Base-by-base conservation (phyloP, 2,888 invertebrate species). In the Rhimphoctona megacephalus region DNA sequence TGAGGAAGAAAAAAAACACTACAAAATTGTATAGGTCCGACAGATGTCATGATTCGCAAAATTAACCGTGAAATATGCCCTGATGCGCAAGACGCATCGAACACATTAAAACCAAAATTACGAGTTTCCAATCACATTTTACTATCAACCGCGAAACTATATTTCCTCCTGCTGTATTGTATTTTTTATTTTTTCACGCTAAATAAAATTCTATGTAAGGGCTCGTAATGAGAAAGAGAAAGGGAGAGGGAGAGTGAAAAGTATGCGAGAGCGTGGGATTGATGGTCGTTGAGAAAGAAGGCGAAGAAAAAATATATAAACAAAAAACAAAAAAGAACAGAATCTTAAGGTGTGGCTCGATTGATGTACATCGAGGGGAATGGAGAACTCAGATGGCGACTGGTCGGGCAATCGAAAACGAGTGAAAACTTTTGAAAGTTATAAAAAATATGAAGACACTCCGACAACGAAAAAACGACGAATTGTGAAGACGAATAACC, bases 41-140 rank as follows among this genome's bases (percentile, higher is more conserved):
- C 78, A 86, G 67, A 74, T 88, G 88, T 88, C 88, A 86, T 73
- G 85, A 83, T 83, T 81, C 54, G 25, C 86, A 49, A 89, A 88
- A 89, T 89, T 88, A 86, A 79, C 85, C 83, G 88, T 85, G 84
- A 86, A 86, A 83, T 33, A 80, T 80, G 84, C 54, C 79, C 72
- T 76, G 81, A 85, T 82, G 76, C 82, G 67, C 70, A 66, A 74
- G 39, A 69, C 36, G 76, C 81, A 76, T 79, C 79, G 49, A 64
- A 46, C 66, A 64, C 22, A 39, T 46, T 57, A 76, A 72, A 57
- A 76, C n/a, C 36, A 77, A 80, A 80, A 80, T 80, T 80, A 46
- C 80, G 80, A 70, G 70, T 61, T 72, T 52, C 19, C 39, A 11
- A 74, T 74, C 19, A 43, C 39, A 52, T 54, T 39, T n/a, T 39